Evolutionary conservation across 2,113 vertebrate species (phyloP).

Genomic region (Leuciscus idus): DNA sequence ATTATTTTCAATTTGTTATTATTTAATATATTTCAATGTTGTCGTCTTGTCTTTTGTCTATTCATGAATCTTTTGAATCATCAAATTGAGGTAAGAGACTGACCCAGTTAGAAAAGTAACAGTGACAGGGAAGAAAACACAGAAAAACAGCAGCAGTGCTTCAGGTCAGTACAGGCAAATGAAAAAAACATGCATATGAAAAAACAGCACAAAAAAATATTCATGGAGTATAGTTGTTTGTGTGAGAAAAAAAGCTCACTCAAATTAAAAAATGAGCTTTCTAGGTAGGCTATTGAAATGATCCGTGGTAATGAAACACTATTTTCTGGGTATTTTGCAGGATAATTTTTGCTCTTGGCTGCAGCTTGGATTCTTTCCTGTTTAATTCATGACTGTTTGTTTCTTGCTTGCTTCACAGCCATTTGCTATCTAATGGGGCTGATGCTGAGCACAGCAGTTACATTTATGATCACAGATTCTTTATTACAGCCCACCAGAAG

Average conservation of each 20-base stretch:
- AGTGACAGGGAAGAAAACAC: not conserved
- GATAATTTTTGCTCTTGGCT: conserved; percentile 22
- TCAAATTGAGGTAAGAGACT: conserved; percentile 6
- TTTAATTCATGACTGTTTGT: not conserved
- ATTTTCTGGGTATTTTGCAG: not conserved
- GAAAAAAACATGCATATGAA: not conserved
- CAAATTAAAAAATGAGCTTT: not conserved
- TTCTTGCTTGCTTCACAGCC: not conserved
- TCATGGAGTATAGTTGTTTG: not conserved
- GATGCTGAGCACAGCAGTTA: conserved; percentile 51
- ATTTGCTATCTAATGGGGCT: conserved; percentile 34
- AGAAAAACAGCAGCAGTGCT: not conserved
- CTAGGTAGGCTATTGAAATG: not conserved
- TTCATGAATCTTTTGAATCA: not conserved
- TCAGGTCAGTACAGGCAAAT: not conserved
- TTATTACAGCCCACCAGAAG: not conserved
- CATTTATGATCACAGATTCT: conserved; percentile 19
- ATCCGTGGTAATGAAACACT: not conserved
- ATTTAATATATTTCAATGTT: not conserved
- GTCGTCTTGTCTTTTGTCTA: not conserved
- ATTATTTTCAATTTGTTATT: not conserved
- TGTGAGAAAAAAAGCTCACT: not conserved
- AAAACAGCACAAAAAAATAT: not conserved
- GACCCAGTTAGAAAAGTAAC: conserved; percentile 30
- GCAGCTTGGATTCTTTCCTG: conserved; percentile 10